Percentiles rank a stretch among this genome's conserved stretches.
These are phyloP conservation scores for Meloidogyne chitwoodi DNA, from an alignment of 1,140 invertebrate species.

Conservation along the genomic window DNA sequence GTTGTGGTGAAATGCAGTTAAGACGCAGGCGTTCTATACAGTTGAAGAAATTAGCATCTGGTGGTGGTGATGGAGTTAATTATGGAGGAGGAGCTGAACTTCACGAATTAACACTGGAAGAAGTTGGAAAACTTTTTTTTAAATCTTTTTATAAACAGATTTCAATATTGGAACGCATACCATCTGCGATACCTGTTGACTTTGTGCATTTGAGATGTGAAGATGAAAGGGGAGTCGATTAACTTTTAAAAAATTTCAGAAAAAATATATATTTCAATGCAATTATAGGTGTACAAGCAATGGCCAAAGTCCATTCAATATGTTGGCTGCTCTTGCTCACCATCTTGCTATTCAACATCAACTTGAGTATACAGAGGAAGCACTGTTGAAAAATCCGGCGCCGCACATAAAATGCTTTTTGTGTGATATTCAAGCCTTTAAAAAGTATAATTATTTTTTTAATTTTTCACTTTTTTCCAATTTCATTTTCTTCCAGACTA, in stretches of 20 bases:
- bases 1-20: slow-evolving; percentile 29
- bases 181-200: slow-evolving; percentile 22
- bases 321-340: slow-evolving; percentile 21
- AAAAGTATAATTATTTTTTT: background rate
- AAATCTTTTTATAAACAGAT: slow-evolving; percentile 6
- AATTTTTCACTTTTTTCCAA: background rate
- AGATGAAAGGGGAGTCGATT: background rate
- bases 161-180: slow-evolving; percentile 24
- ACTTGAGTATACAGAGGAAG: slow-evolving; percentile 2
- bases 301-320: slow-evolving; percentile 5
- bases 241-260: background rate
- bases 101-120: background rate
- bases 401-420: slow-evolving; percentile 10
- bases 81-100: background rate
- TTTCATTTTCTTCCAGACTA: background rate
- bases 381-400: slow-evolving; percentile 1
- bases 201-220: slow-evolving; percentile 5
- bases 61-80: background rate
- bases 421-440: slow-evolving; percentile 4
- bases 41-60: background rate
- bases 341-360: slow-evolving; percentile 29
- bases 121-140: background rate
- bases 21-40: slow-evolving; percentile 15
- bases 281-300: background rate
- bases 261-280: background rate